Conservation (phyloP, 2,797 vertebrate genomes). For the Rhabdomys pumilio region DNA sequence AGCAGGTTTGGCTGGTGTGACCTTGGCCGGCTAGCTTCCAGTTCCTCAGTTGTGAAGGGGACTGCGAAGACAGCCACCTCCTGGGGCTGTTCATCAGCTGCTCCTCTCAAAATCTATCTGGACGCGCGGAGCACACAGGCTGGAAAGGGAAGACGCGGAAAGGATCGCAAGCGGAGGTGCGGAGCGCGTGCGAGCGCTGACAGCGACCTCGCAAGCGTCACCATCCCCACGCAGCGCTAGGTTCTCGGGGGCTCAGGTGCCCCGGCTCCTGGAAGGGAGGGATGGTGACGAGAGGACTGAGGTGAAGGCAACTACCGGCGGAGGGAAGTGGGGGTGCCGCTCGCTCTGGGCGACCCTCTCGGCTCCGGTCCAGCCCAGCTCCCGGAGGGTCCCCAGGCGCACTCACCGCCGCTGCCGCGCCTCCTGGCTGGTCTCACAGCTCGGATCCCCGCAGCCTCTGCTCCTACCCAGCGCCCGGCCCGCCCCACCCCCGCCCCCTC, state of each 20-base stretch:
- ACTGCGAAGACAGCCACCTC: neutral
- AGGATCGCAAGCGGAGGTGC: neutral
- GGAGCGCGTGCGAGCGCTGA: neutral
- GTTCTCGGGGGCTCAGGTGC: neutral
- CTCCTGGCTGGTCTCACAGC: neutral
- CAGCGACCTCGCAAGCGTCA: neutral
- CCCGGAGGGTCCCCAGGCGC: neutral
- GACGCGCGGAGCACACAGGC: neutral
- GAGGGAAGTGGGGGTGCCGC: neutral
- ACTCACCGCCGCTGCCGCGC: constrained; percentile 52
- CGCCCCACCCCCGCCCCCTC: constrained; percentile 24
- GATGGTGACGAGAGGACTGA: neutral
- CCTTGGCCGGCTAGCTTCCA: neutral
- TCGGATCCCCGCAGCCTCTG: neutral
- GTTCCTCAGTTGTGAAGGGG: neutral
- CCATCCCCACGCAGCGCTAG: neutral
- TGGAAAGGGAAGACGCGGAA: neutral
- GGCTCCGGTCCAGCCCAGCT: neutral
- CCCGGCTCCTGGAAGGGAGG: neutral
- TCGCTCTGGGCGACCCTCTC: neutral
- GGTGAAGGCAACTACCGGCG: neutral
- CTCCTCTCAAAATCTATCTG: neutral
- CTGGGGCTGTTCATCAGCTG: neutral
- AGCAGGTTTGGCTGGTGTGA: neutral
- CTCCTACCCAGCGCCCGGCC: neutral